Evolutionary conservation across 2,797 vertebrate species (phyloP).

Genomic region (Natrix natrix): DNA sequence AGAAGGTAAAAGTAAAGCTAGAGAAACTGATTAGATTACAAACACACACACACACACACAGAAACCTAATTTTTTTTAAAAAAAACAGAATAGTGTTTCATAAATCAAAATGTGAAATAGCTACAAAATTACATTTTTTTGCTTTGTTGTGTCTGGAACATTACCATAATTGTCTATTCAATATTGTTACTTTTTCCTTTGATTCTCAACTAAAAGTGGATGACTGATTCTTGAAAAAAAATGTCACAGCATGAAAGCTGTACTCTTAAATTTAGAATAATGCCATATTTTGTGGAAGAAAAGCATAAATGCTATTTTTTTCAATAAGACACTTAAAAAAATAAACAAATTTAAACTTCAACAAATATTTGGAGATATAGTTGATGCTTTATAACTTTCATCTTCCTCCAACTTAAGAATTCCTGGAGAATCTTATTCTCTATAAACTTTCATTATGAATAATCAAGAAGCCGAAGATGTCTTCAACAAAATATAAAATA

Average conservation of each 20-base stretch:
- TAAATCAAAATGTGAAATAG: not conserved
- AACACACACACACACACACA: not conserved
- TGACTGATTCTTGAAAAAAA: not conserved
- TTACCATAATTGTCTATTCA: not conserved
- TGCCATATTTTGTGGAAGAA: not conserved
- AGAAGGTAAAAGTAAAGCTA: not conserved
- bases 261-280: not conserved
- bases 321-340: not conserved
- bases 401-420: not conserved
- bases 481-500: not conserved
- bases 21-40: conserved; percentile 1
- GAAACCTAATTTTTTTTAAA: conserved; percentile 1
- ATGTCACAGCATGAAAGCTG: fast-evolving
- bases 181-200: fast-evolving
- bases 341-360: not conserved
- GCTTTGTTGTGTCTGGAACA: not conserved
- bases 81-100: not conserved
- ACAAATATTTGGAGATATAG: not conserved
- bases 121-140: not conserved
- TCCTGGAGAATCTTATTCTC: not conserved
- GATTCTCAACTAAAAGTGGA: conserved; percentile 6
- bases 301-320: not conserved
- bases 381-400: not conserved
- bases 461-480: not conserved
- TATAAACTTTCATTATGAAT: not conserved